A percentile compares a stretch with the other conserved stretches of the same genome.
Evolutionary conservation across 2,797 vertebrate species (phyloP).

Genomic region (Phrynocephalus guinanensis): DNA sequence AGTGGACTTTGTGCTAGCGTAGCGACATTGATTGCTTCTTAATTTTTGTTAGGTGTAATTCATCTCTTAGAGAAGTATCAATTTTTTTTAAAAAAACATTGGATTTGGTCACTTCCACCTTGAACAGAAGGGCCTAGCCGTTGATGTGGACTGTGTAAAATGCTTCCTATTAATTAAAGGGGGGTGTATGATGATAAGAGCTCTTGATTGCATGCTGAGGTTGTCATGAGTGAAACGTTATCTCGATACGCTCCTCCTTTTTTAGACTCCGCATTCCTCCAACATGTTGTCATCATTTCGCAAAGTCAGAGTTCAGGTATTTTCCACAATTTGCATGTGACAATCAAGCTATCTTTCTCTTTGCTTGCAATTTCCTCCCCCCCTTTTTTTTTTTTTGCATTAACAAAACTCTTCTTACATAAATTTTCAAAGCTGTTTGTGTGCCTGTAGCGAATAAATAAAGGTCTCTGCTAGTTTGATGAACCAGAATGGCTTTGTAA

Average conservation of each 20-base stretch:
- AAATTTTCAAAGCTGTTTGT: slow-evolving; percentile 27
- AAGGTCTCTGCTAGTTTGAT: not conserved
- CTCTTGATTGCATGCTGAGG: slow-evolving; percentile 3
- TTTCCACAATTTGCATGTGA: slow-evolving; percentile 74
- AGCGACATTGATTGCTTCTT: slow-evolving; percentile 36
- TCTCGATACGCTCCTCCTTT: slow-evolving; percentile 75
- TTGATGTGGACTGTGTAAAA: not conserved
- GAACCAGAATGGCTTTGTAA: slow-evolving; percentile 45
- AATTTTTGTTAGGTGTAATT: slow-evolving; percentile 10
- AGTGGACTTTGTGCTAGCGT: not conserved
- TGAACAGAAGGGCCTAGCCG: not conserved
- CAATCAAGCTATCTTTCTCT: slow-evolving; percentile 59
- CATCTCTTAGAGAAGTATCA: not conserved
- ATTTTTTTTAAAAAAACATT: not conserved
- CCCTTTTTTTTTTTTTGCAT: slow-evolving; percentile 53
- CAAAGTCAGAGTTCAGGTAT: slow-evolving; percentile 93
- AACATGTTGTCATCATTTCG: slow-evolving; percentile 89
- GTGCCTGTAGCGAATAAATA: fast-evolving
- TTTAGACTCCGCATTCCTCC: slow-evolving; percentile 78
- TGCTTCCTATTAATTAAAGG: not conserved
- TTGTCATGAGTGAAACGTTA: slow-evolving; percentile 69
- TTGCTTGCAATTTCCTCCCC: slow-evolving; percentile 61
- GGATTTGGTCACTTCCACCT: no score
- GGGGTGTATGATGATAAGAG: slow-evolving; percentile 17
- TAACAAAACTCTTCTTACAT: slow-evolving; percentile 58